phyloP scores from a whole-genome alignment of 2,888 invertebrate genomes.

The Trypoxylon attenuatum region DNA sequence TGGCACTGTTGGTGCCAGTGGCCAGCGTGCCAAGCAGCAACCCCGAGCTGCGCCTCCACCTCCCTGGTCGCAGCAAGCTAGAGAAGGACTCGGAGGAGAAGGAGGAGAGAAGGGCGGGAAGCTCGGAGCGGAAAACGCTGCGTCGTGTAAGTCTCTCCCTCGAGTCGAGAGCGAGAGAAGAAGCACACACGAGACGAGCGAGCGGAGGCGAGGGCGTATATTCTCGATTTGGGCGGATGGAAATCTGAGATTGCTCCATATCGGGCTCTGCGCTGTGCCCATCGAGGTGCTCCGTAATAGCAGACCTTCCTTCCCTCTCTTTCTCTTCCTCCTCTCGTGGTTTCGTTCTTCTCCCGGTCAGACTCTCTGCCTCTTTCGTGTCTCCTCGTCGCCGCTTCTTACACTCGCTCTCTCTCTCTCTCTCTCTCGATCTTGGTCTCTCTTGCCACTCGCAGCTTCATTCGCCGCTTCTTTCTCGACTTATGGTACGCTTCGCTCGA shows the following conservation, averaged over 20 bases:
- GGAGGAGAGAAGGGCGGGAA: not conserved
- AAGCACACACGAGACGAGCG: constrained; percentile 42
- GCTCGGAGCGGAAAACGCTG: constrained; percentile 33
- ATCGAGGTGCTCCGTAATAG: constrained; percentile 68
- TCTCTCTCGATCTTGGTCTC: not conserved
- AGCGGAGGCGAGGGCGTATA: constrained; percentile 74
- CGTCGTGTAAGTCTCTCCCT: no score
- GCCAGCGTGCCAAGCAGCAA: constrained; percentile 55
- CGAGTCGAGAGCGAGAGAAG: constrained; percentile 9
- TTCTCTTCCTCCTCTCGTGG: constrained; percentile 6
- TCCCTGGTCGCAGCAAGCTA: constrained; percentile 25
- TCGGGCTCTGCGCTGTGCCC: constrained; percentile 77
- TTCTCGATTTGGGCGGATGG: constrained; percentile 81
- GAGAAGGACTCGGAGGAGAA: constrained; percentile 11
- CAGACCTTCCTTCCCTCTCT: constrained; percentile 49
- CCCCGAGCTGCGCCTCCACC: constrained; percentile 53
- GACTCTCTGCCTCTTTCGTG: constrained; percentile 12
- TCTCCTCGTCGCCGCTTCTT: constrained; percentile 14
- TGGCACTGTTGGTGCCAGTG: constrained; percentile 62
- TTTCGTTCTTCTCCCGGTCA: constrained; percentile 15
- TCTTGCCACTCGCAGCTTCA: not conserved
- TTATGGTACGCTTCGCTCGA: not conserved
- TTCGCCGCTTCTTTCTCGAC: not conserved
- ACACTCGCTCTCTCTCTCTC: constrained; percentile 14
- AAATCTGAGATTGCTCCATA: constrained; percentile 83